A percentile compares a stretch with the other conserved stretches of the same genome.
Conservation (phyloP, 2,797 vertebrate species). For the Brachyrhaphis roseni region DNA sequence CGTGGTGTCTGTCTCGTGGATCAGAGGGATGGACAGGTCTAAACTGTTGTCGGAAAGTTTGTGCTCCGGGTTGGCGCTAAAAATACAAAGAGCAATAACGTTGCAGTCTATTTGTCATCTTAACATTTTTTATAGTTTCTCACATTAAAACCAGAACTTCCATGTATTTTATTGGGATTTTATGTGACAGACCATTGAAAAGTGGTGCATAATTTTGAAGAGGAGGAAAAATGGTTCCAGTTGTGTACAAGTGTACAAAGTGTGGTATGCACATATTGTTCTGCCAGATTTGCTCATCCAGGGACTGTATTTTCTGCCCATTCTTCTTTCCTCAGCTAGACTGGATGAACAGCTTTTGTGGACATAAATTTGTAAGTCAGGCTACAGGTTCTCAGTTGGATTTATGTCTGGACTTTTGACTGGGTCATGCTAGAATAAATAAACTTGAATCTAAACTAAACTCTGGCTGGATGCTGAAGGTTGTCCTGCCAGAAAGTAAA, state of each 20-base stretch:
- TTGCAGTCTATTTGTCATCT: not conserved
- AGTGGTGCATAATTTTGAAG: not conserved
- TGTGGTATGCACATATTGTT: not conserved
- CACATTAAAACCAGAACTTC: not conserved
- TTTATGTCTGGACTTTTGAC: not conserved
- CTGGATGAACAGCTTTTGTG: not conserved
- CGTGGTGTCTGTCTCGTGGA: conserved; percentile 94
- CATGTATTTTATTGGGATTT: not conserved
- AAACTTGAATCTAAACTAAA: not conserved
- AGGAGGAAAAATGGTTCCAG: not conserved
- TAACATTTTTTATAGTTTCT: not conserved
- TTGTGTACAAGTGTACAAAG: not conserved
- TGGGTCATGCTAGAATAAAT: not conserved
- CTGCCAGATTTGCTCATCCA: not conserved
- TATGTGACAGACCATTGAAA: not conserved
- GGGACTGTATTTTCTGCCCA: not conserved
- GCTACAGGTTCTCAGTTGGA: not conserved
- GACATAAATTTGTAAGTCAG: not conserved
- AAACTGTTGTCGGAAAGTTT: conserved; percentile 90
- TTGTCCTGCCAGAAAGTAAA: not conserved
- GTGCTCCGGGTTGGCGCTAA: conserved; percentile 91
- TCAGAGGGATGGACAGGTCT: conserved; percentile 85
- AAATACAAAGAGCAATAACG: conserved; percentile 12
- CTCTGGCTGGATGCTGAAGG: not conserved
- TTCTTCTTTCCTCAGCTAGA: not conserved